These are phyloP conservation scores for Philaethria dido DNA, from an alignment of 2,888 invertebrate species.

Conservation along the genomic window DNA sequence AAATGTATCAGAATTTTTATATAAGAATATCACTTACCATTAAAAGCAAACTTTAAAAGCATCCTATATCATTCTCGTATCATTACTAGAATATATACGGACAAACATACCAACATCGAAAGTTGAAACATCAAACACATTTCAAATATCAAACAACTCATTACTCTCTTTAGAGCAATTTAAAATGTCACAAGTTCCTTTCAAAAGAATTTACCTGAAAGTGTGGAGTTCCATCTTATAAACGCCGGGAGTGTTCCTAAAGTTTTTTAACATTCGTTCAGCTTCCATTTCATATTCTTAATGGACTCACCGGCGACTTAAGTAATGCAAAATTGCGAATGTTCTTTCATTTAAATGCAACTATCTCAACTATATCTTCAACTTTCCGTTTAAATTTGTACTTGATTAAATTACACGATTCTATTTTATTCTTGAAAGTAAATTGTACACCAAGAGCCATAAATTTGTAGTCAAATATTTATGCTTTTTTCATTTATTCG, in stretches of 20 bases:
- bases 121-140: slow-evolving; percentile 11
- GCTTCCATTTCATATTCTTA: slow-evolving; percentile 67
- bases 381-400: slow-evolving; percentile 42
- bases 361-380: slow-evolving; percentile 43
- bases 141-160: slow-evolving; percentile 24
- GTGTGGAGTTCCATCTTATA: slow-evolving; percentile 59
- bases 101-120: neutral
- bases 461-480: slow-evolving; percentile 9
- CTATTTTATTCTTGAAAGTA: slow-evolving; percentile 1
- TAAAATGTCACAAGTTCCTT: slow-evolving; percentile 28
- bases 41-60: no score
- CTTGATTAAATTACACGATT: slow-evolving; percentile 38
- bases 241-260: slow-evolving; percentile 58
- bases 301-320: slow-evolving; percentile 61
- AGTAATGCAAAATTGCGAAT: slow-evolving; percentile 45
- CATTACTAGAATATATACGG: neutral
- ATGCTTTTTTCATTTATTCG: neutral
- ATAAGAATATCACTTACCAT: no score
- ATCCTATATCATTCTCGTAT: neutral
- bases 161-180: slow-evolving; percentile 21
- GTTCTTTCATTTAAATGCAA: slow-evolving; percentile 43
- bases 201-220: slow-evolving; percentile 53
- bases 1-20: no score
- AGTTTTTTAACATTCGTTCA: slow-evolving; percentile 63
- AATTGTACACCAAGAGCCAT: slow-evolving; percentile 6